Base-by-base conservation (phyloP, 2,113 vertebrate genomes). In the Lepus timidus region DNA sequence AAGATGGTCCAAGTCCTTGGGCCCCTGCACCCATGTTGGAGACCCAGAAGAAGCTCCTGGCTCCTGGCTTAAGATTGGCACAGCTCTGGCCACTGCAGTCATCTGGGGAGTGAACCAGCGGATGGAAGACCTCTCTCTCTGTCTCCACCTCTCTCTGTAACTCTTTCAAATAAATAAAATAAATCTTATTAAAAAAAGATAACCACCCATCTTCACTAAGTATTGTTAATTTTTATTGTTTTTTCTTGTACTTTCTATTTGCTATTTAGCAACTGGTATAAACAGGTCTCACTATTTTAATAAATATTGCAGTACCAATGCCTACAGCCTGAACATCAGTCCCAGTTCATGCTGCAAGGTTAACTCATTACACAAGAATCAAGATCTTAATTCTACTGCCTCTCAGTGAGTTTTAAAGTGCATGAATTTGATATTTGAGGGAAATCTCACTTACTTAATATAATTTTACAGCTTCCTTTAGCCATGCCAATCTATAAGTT, bases 401-500 rank as follows among this genome's bases (percentile, higher is more conserved):
- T 81, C 90, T 68, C 49, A 81, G 20, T 74, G 64, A 78, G 80
- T 67, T 85, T 85, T 76, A 74, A 68, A 71, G 36, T 39, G 3
- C 33, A 49, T 39, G 44, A 80, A 65, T 44, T 65, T 68, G 27
- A 73, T 17, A 73, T n/a, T 61, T 76, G 51, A 95, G 80, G 19
- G 52, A 78, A 84, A 87, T 65, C 49, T 58, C 55, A 74, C 52
- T 89, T 58, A 39, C 13, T 55, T 74, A 68, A 81, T 76, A 0
- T 49, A 94, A 70, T 31, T 73, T 81, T 82, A 80, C 31, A 55
- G 85, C 58, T 86, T 55, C 31, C 67, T 90, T 94, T 80, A 68
- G 65, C 52, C 73, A 88, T 78, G 31, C 85, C 58, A 64, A 39
- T 65, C 78, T 95, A 94, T 88, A 90, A 86, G 78, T 84, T 91